Conservation (phyloP, 2,797 vertebrate genomes). For the Centroberyx gerrardi region DNA sequence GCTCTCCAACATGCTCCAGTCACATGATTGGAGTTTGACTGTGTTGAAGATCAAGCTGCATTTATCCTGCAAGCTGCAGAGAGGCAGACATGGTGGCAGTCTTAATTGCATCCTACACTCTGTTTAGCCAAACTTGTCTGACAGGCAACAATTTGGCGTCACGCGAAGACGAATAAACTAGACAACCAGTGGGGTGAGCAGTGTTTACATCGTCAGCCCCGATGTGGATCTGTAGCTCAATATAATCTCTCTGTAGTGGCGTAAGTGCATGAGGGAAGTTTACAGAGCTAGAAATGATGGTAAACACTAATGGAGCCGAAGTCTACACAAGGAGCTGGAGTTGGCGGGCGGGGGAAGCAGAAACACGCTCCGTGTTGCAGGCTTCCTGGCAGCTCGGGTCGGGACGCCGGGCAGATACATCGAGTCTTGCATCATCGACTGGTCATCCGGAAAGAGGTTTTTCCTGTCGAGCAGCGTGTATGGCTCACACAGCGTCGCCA, state of each 20-base stretch:
- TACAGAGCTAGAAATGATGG: neutral
- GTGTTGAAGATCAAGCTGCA: neutral
- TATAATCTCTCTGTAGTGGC: neutral
- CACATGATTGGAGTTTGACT: neutral
- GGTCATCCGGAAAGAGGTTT: slow-evolving; percentile 39
- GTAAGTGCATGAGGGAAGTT: neutral
- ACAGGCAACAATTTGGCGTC: neutral
- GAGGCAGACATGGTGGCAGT: neutral
- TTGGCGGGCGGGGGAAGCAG: neutral
- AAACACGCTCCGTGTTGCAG: fast-evolving
- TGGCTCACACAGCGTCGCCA: neutral
- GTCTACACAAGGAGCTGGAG: neutral
- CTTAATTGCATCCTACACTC: neutral
- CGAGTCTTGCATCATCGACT: slow-evolving; percentile 34
- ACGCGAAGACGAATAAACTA: neutral
- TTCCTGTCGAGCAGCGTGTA: slow-evolving; percentile 32
- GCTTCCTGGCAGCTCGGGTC: neutral
- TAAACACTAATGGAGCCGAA: neutral
- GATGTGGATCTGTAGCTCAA: slow-evolving; percentile 7
- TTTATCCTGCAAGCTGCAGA: neutral
- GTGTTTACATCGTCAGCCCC: neutral
- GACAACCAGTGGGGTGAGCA: neutral
- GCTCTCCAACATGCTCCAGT: too few relatives aligned
- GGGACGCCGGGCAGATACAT: neutral
- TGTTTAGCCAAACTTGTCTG: neutral